These are phyloP conservation scores for Pterostichus niger DNA, from an alignment of 2,888 invertebrate genomes.

Conservation along the genomic window DNA sequence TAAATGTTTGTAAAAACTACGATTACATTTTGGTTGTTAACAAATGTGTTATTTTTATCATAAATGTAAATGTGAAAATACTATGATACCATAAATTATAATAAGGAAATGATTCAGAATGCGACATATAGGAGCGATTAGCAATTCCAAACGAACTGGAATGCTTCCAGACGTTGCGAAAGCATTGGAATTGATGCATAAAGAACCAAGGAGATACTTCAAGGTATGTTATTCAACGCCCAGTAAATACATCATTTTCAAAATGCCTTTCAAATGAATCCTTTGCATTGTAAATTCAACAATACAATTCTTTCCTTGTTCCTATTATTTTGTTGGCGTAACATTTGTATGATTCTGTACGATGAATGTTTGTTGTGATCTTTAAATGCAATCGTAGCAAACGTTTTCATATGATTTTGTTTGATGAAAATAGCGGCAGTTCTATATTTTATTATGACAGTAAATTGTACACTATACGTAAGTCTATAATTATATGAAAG, in stretches of 20 bases:
- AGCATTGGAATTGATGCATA: conserved; percentile 21
- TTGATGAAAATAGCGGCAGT: no score
- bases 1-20: no score
- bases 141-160: conserved; percentile 1
- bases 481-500: no score
- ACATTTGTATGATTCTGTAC: neutral
- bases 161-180: conserved; percentile 1
- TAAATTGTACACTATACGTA: no score
- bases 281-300: neutral
- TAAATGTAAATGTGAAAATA: neutral
- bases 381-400: no score
- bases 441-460: no score
- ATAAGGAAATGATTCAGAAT: conserved; percentile 17
- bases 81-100: neutral
- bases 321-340: no score
- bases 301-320: no score
- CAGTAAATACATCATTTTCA: conserved; percentile 23
- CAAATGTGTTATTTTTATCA: no score
- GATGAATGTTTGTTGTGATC: neutral
- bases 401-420: no score
- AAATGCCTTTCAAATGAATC: conserved; percentile 29
- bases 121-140: neutral
- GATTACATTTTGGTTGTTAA: no score
- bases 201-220: conserved; percentile 27
- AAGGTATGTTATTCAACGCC: conserved; percentile 35